phyloP scores from a whole-genome alignment of 2,888 invertebrate species.

The Parapristionchus giblindavisi region DNA sequence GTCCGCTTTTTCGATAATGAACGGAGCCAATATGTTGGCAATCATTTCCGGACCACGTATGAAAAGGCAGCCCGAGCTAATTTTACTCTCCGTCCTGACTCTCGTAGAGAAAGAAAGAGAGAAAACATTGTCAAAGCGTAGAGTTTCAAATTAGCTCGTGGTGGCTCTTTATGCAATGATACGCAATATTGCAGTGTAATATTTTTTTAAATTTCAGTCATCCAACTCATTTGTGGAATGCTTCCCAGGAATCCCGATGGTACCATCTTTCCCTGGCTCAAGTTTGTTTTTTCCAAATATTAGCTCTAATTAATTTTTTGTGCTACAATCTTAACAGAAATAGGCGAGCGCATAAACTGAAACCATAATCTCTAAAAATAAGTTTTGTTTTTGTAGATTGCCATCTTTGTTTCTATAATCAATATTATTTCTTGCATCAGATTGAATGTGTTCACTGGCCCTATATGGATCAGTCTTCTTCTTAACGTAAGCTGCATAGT shows the following conservation, averaged over 20 bases:
- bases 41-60: conserved; percentile 22
- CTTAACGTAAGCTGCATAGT: background rate
- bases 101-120: too few relatives aligned
- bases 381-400: background rate
- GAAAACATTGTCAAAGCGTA: too few relatives aligned
- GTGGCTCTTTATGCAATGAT: too few relatives aligned
- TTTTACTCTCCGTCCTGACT: too few relatives aligned
- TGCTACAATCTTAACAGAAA: too few relatives aligned
- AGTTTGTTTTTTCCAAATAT: background rate
- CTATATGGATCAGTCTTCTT: conserved; percentile 22
- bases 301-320: too few relatives aligned
- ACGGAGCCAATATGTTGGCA: conserved; percentile 20
- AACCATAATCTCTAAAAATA: background rate
- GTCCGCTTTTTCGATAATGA: conserved; percentile 20
- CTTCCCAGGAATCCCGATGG: background rate
- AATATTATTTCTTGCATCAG: too few relatives aligned
- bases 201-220: conserved; percentile 16
- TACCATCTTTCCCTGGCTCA: background rate
- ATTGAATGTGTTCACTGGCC: conserved; percentile 27
- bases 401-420: background rate
- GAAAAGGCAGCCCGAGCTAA: too few relatives aligned
- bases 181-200: too few relatives aligned
- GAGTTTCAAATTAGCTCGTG: too few relatives aligned
- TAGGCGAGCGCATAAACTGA: background rate
- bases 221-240: background rate